Evolutionary conservation across 2,888 invertebrate genomes (phyloP), one percentile per base, ranked within the genome.

Genomic region (Megamerina dolium): DNA sequence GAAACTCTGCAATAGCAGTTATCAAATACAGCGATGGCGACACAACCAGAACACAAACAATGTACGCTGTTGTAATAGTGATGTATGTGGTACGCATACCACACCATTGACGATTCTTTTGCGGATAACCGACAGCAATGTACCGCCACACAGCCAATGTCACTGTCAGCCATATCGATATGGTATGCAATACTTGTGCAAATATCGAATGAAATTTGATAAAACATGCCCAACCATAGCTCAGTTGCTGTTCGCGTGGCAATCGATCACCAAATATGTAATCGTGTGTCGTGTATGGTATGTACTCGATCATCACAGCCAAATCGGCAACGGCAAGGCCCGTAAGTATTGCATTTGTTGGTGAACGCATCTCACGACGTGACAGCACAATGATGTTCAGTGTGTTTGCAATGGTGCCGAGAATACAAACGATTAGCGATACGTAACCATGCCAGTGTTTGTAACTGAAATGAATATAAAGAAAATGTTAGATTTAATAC

Each of bases 141-240:
- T 89, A 93, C 4, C 95, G 78, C 89, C 95, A 96, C 9, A 94
- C 84, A 1, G 95, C 95, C 48, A 96, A 71, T 1, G 88, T 87
- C 3, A 95, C 87, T 0, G 95, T 95, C 55, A 95, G 72, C 82
- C 90, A 93, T 54, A 93, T 93, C 2, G 93, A 90, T 51, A 93
- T 87, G 2, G 94, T 93, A 68, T 88, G 88, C 62, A 85, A 82
- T 17, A 87, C 83, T 70, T 93, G 91, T 18, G 87, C 83, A 68
- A 92, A 92, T 61, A 89, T 84, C 20, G 89, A 89, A 69, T 94
- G 93, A 59, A 93, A 87, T 52, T 88, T 79, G n/a, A 89, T 86
- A 67, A 87, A 90, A 17, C 85, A 77, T 0, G 87, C 81, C 86
- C 88, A 89, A 3, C 80, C 76, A 67, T 88, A 90, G 31, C 77